Conservation (phyloP, 2,888 invertebrate genomes). For the Brachyptera putata region DNA sequence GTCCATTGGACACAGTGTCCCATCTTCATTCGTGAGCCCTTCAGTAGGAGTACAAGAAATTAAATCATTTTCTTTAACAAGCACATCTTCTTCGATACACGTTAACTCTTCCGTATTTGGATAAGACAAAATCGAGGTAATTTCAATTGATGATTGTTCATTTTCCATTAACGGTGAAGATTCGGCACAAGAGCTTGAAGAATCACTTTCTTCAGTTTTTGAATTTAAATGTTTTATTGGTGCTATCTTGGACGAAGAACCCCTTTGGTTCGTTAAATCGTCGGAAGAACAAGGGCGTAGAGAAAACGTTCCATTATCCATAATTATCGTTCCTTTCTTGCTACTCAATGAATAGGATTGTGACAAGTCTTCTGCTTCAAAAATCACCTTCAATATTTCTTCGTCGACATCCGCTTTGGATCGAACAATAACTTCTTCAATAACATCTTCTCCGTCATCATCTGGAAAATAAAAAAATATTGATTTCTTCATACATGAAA, state of each 20-base stretch:
- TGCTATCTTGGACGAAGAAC: too few relatives aligned
- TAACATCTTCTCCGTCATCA: background rate
- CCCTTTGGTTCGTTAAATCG: background rate
- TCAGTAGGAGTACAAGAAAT: background rate
- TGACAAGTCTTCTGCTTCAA: constrained; percentile 1
- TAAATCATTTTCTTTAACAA: background rate
- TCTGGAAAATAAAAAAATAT: background rate
- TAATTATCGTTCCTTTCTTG: constrained; percentile 1
- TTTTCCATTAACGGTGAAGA: background rate
- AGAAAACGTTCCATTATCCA: constrained; percentile 4
- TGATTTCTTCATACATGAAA: too few relatives aligned
- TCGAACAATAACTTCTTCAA: background rate
- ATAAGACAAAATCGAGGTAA: background rate
- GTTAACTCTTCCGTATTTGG: too few relatives aligned
- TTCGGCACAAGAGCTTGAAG: background rate
- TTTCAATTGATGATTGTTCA: background rate
- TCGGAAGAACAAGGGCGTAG: background rate
- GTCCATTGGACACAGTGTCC: background rate
- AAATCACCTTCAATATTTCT: constrained; percentile 7
- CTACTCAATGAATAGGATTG: background rate
- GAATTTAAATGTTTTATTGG: background rate
- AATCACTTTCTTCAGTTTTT: background rate
- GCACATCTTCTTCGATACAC: too few relatives aligned
- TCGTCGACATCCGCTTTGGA: background rate
- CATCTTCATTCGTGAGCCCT: background rate